A percentile compares a stretch with the other conserved stretches of the same genome.
phyloP scores from a whole-genome alignment of 2,113 vertebrate genomes.

The Ondatra zibethicus region DNA sequence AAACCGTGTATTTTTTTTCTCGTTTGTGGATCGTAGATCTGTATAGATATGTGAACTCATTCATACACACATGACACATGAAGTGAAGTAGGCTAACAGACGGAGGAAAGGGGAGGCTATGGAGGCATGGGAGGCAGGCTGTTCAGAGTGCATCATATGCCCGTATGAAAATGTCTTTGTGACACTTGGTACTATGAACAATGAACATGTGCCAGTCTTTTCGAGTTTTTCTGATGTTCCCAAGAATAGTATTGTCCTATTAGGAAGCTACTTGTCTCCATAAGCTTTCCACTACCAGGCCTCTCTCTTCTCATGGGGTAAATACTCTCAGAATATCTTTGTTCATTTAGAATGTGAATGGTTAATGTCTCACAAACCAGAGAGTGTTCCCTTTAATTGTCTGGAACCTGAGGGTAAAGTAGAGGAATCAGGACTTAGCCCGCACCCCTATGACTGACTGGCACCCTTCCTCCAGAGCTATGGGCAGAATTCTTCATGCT shows the following conservation, averaged over 20 bases:
- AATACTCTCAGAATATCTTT: conserved; percentile 3
- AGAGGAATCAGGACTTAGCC: neutral
- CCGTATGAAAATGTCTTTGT: neutral
- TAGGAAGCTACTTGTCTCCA: neutral
- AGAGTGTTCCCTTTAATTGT: neutral
- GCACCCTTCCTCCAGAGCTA: conserved; percentile 45
- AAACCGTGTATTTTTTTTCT: neutral
- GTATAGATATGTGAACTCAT: neutral
- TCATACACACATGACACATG: neutral
- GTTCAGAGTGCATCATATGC: neutral
- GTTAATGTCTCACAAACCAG: conserved; percentile 39
- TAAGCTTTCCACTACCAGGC: neutral
- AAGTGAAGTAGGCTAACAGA: neutral
- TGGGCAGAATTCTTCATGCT: conserved; percentile 79
- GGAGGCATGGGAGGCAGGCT: neutral
- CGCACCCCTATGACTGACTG: neutral
- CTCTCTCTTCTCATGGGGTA: neutral
- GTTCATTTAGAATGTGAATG: neutral
- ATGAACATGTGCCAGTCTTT: neutral
- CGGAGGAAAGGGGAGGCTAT: neutral
- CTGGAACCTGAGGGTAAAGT: neutral
- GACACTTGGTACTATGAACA: too few relatives aligned
- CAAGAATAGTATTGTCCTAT: neutral
- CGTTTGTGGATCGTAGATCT: neutral
- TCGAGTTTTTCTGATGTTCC: neutral